Evolutionary conservation across 2,888 invertebrate species (phyloP), one percentile per base, ranked within the genome.

Genomic region (Leucophora obtusa): DNA sequence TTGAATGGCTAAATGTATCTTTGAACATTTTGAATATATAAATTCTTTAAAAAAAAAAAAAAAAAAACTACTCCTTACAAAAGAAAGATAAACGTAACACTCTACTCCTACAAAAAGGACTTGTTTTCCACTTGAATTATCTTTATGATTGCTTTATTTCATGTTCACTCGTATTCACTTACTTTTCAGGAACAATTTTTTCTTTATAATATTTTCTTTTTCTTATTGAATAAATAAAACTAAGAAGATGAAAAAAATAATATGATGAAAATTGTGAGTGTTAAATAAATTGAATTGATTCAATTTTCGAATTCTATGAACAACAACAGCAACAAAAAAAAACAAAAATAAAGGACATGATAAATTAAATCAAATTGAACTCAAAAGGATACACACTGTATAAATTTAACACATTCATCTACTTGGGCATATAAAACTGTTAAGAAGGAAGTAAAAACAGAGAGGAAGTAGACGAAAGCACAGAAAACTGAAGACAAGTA

Each of bases 51-150:
- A 60, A n/a, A n/a, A n/a, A n/a, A n/a, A n/a, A n/a, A n/a, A n/a
- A n/a, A n/a, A n/a, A 70, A 38, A 38, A 38, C 38, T 38, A 38
- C 38, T 38, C 11, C 11, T 11, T 11, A 14, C 38, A 58, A 58
- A 54, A 33, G n/a, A 56, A 15, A 56, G 21, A 47, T 28, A 71
- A 47, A 71, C 59, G 15, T 63, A 70, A 77, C 33, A 71, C 53
- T 35, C n/a, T 73, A 60, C 71, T 28, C 7, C 21, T 3, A 28
- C 3, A 28, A 84, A 86, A 86, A 86, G 83, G 84, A 86, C 86
- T 85, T 85, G 86, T 86, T 86, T 86, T 86, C 86, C 85, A 85
- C 86, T 86, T 83, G 84, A 86, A 83, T 85, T 86, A 83, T 85
- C 84, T 82, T 83, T 86, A 84, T 86, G 85, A 85, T 85, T 85